Base-by-base conservation (phyloP, 2,797 vertebrate species). In the Sorex maritimensis region DNA sequence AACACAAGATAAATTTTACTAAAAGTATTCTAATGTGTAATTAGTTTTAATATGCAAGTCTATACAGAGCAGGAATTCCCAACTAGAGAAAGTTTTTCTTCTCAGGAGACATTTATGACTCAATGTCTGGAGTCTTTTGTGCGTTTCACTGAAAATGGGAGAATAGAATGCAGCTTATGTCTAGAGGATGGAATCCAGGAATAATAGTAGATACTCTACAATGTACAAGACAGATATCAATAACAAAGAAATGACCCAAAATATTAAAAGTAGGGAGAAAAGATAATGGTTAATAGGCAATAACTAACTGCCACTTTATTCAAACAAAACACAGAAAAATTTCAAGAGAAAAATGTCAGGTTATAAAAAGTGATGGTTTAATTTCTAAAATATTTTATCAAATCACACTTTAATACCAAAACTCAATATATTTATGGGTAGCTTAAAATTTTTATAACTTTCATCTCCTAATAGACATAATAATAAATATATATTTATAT, bases 331-430 rank as follows among this genome's bases (percentile, higher is more conserved):
- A n/a, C 41, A 84, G 10, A 24, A 91, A 93, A 93, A 80, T 55
- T 63, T 41, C 12, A 82, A 95, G 73, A 21, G 12, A 74, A 14
- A 44, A 44, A 44, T 44, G 41, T 44, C 38, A 73, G 38, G 28
- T 72, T 89, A 72, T 89, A 93, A 87, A 21, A 81, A 7, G 49
- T 81, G 23, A 67, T 81, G 81, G 85, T 65, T 94, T 5, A n/a
- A 84, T 30, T 81, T 92, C 78, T 86, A 82, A 86, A 82, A 83
- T 5, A 10, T 91, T 95, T 88, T 9, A 61, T 28, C 52, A 81
- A 61, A 89, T 30, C 7, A 3, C 72, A 8, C 24, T 89, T 88
- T 86, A 92, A 80, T 68, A 69, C 17, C 28, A 86, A 21, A 86
- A 67, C 8, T 83, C 46, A 81, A 73, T 88, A 79, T 3, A 72